These are phyloP conservation scores for Diachasma alloeum DNA, from an alignment of 1,140 invertebrate species.

Conservation along the genomic window DNA sequence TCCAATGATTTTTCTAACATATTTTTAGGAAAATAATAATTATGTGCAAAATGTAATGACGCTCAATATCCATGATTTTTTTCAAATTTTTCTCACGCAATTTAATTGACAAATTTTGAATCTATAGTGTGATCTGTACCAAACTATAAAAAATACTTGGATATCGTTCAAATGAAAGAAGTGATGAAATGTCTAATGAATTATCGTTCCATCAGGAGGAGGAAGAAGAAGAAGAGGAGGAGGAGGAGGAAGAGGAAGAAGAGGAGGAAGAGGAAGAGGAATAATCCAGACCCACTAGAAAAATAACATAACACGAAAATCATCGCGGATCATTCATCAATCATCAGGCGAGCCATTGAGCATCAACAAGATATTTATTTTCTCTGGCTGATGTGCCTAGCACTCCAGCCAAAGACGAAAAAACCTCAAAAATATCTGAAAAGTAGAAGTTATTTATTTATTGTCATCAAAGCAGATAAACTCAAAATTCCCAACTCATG, in stretches of 20 bases:
- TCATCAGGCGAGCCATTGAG: not conserved
- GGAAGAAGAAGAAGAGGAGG: slow-evolving; percentile 76
- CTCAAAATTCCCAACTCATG: not conserved
- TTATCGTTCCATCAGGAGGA: slow-evolving; percentile 37
- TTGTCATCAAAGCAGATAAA: not conserved
- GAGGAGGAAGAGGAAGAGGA: slow-evolving; percentile 75
- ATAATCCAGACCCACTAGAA: slow-evolving; percentile 46
- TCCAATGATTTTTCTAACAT: too few species aligned
- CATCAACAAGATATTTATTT: not conserved
- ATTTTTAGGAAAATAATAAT: too few species aligned
- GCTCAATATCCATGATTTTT: too few species aligned
- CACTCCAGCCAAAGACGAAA: not conserved
- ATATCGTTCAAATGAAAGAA: slow-evolving; percentile 55
- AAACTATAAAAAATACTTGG: too few species aligned
- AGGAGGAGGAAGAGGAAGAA: slow-evolving; percentile 63
- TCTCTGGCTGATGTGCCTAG: not conserved
- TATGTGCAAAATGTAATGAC: too few species aligned
- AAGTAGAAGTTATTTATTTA: not conserved
- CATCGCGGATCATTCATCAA: not conserved
- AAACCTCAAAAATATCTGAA: not conserved
- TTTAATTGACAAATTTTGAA: too few species aligned
- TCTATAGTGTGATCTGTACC: too few species aligned
- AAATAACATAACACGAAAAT: not conserved
- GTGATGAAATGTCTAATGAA: not conserved
- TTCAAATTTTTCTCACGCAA: too few species aligned